phyloP scores from a whole-genome alignment of 1,140 invertebrate species.

The Orchestia grillus region DNA sequence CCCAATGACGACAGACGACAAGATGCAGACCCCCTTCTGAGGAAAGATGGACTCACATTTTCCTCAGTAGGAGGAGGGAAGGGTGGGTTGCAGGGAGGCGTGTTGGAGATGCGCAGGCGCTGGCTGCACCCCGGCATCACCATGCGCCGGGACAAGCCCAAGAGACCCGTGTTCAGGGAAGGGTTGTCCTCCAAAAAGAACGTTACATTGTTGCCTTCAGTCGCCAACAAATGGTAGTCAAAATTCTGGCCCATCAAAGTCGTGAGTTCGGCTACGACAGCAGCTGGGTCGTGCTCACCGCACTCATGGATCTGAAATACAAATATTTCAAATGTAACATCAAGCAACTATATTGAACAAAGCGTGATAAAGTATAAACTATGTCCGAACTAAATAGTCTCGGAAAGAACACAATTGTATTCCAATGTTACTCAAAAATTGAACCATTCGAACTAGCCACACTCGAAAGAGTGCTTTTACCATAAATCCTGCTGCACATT shows the following conservation, averaged over 20 bases:
- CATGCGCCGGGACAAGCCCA: conserved; percentile 6
- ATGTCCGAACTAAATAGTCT: not conserved
- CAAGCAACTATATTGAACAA: not conserved
- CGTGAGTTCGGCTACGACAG: conserved; percentile 22
- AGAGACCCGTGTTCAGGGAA: not conserved
- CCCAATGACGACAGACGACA: not conserved
- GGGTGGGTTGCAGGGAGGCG: conserved; percentile 1
- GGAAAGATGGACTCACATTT: not conserved
- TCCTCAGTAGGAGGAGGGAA: conserved; percentile 40
- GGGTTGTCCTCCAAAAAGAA: conserved; percentile 46
- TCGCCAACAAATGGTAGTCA: conserved; percentile 26
- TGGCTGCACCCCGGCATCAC: conserved; percentile 45
- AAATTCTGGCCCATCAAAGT: conserved; percentile 16
- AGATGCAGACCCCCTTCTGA: not conserved
- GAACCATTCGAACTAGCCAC: not conserved
- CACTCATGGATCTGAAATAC: conserved; percentile 22
- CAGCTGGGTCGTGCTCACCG: conserved; percentile 28
- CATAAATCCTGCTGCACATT: too few species aligned
- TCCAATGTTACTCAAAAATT: not conserved
- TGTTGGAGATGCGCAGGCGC: not conserved
- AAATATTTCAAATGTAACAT: not conserved
- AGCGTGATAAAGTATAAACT: not conserved
- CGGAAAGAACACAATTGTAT: not conserved
- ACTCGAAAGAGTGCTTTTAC: too few species aligned
- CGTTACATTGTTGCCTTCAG: conserved; percentile 43